Conservation (phyloP, 2,113 vertebrate genomes). For the Cyphomyrus plagiostoma region DNA sequence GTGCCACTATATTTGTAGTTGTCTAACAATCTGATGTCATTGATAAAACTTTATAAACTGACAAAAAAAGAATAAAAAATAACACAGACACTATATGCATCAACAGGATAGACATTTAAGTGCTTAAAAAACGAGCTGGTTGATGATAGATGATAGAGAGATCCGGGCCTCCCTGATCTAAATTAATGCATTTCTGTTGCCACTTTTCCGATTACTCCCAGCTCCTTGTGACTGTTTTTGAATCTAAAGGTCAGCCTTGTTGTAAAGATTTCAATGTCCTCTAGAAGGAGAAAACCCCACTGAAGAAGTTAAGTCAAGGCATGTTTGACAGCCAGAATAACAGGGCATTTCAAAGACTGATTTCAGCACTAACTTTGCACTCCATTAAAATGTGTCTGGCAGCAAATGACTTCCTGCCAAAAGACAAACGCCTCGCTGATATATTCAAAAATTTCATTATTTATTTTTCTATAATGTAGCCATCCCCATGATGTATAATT, state of each 20-base stretch:
- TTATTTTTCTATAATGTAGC: constrained; percentile 15
- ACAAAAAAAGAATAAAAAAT: not conserved
- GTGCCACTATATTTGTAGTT: not conserved
- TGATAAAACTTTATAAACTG: not conserved
- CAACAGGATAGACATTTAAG: not conserved
- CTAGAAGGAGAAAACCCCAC: not conserved
- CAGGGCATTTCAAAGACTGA: constrained; percentile 12
- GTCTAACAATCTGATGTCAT: not conserved
- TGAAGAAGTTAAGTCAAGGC: constrained; percentile 15
- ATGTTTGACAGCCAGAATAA: not conserved
- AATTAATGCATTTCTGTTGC: not conserved
- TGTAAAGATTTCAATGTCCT: not conserved
- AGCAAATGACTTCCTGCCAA: constrained; percentile 14
- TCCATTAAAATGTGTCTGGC: constrained; percentile 19
- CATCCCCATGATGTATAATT: not conserved
- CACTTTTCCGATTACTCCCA: constrained; percentile 19
- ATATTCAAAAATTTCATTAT: constrained; percentile 16
- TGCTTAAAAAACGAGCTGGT: not conserved
- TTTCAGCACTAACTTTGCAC: not conserved
- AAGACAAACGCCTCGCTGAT: constrained; percentile 7
- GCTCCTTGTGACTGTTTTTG: not conserved
- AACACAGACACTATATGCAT: not conserved
- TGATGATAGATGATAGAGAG: not conserved
- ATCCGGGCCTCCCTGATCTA: not conserved
- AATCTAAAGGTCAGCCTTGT: constrained; percentile 27